A percentile compares a stretch with the other conserved stretches of the same genome.
Evolutionary conservation across 2,888 invertebrate genomes (phyloP).

Genomic region (Scrobipalpa costella): DNA sequence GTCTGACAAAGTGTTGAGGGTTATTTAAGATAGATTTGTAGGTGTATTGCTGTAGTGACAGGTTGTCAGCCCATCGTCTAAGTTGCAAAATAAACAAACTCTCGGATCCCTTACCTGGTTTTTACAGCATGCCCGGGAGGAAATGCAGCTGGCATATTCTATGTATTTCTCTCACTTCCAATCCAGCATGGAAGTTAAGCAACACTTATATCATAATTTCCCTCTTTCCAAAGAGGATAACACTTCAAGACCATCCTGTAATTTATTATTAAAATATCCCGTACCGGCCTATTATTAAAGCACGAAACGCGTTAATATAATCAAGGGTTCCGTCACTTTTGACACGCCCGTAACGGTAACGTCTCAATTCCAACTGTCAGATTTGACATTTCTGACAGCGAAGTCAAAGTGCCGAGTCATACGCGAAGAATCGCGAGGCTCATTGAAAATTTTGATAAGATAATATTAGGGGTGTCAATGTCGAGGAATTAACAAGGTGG

Average conservation of each 20-base stretch:
- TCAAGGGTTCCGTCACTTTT: slow-evolving; percentile 61
- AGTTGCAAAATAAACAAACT: too few relatives aligned
- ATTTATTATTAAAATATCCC: slow-evolving; percentile 22
- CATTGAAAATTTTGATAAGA: slow-evolving; percentile 60
- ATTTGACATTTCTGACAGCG: slow-evolving; percentile 57
- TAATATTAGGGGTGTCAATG: slow-evolving; percentile 68
- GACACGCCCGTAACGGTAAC: slow-evolving; percentile 56
- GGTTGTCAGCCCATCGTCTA: too few relatives aligned
- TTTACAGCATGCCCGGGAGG: too few relatives aligned
- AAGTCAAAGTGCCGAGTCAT: slow-evolving; percentile 57
- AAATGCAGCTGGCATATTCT: too few relatives aligned
- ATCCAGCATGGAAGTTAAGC: too few relatives aligned
- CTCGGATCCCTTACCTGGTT: too few relatives aligned
- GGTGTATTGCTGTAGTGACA: too few relatives aligned
- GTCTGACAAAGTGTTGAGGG: too few relatives aligned
- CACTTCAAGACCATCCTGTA: slow-evolving; percentile 7
- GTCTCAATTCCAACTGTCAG: slow-evolving; percentile 67
- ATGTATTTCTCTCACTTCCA: too few relatives aligned
- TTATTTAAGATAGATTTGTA: too few relatives aligned
- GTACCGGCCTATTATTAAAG: slow-evolving; percentile 67
- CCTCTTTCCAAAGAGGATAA: background rate
- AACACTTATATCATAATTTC: too few relatives aligned
- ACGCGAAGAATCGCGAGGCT: slow-evolving; percentile 57
- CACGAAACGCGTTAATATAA: slow-evolving; percentile 68
- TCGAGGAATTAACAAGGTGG: slow-evolving; percentile 48